Evolutionary conservation across 2,113 vertebrate genomes (phyloP).

Genomic region (Periophthalmodon schlosseri): DNA sequence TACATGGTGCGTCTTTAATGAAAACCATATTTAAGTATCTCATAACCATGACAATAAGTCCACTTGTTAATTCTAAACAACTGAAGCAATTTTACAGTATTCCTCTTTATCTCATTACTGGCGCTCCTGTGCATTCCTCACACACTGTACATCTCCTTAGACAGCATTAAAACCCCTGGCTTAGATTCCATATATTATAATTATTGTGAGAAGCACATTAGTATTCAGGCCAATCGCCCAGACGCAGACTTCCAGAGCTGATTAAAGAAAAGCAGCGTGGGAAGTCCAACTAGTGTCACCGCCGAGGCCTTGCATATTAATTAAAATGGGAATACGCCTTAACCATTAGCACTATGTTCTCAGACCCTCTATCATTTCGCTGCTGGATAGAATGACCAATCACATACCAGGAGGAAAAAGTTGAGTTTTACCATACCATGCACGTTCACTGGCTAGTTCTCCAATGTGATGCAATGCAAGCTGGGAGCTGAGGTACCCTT

Average conservation of each 20-base stretch:
- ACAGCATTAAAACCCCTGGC: not conserved
- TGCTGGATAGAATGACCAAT: not conserved
- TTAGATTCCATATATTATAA: conserved; percentile 3
- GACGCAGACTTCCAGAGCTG: conserved; percentile 34
- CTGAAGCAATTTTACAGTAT: not conserved
- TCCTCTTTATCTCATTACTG: not conserved
- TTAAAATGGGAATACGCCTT: conserved; percentile 21
- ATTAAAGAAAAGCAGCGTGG: conserved; percentile 44
- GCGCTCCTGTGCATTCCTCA: not conserved
- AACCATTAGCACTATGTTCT: not conserved
- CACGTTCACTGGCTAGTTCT: conserved; percentile 37
- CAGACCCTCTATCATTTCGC: conserved; percentile 18
- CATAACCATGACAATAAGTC: not conserved
- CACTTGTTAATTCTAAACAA: not conserved
- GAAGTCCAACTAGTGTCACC: conserved; percentile 31
- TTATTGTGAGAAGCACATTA: conserved; percentile 18
- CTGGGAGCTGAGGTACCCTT: conserved; percentile 43
- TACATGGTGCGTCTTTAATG: too few species aligned
- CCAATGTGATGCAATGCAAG: conserved; percentile 39
- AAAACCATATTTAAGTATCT: too few species aligned
- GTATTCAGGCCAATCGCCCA: conserved; percentile 16
- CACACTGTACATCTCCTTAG: not conserved
- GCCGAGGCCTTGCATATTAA: conserved; percentile 9
- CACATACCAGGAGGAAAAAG: not conserved
- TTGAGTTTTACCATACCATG: conserved; percentile 8